These are phyloP conservation scores for Caenorhabditis macrosperma DNA, from an alignment of 2,888 invertebrate genomes.

Conservation along the genomic window DNA sequence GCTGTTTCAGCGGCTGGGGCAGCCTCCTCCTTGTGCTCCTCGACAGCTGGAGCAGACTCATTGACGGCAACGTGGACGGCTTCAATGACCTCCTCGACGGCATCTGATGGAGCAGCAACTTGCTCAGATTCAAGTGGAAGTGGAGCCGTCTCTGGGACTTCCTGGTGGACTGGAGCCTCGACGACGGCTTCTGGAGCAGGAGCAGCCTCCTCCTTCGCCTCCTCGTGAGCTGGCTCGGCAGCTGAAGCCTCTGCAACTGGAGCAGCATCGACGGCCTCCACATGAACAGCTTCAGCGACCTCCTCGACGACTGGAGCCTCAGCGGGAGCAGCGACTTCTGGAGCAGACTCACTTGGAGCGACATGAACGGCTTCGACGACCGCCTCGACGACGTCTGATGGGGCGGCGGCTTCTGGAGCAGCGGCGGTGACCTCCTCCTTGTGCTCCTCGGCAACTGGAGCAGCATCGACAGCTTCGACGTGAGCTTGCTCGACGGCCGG, in stretches of 20 bases:
- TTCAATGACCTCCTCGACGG: slow-evolving; percentile 17
- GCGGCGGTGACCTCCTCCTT: background rate
- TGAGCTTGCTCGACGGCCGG: slow-evolving; percentile 9
- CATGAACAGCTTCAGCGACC: background rate
- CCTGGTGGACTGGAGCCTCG: background rate
- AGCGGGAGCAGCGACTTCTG: slow-evolving; percentile 1
- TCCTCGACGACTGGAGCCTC: background rate
- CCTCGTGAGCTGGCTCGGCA: background rate
- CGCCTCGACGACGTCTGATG: slow-evolving; percentile 16
- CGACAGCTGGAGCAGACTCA: background rate
- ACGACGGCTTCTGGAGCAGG: slow-evolving; percentile 1
- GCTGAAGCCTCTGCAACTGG: slow-evolving; percentile 8
- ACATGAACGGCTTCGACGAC: slow-evolving; percentile 25
- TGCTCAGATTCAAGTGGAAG: no score
- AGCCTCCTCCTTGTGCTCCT: background rate
- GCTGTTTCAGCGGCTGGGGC: background rate
- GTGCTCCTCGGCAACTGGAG: background rate
- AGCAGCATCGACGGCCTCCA: slow-evolving; percentile 5
- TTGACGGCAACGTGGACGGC: background rate
- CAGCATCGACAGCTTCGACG: slow-evolving; percentile 1
- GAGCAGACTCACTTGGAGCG: slow-evolving; percentile 16
- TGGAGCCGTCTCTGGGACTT: no score
- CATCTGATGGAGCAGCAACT: slow-evolving; percentile 3
- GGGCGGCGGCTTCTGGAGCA: slow-evolving; percentile 3
- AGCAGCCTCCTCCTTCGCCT: slow-evolving; percentile 6